Percentiles rank a stretch among this genome's conserved stretches.
These are phyloP conservation scores for Agrilus cyanescens DNA, from an alignment of 2,888 invertebrate genomes.

Conservation along the genomic window DNA sequence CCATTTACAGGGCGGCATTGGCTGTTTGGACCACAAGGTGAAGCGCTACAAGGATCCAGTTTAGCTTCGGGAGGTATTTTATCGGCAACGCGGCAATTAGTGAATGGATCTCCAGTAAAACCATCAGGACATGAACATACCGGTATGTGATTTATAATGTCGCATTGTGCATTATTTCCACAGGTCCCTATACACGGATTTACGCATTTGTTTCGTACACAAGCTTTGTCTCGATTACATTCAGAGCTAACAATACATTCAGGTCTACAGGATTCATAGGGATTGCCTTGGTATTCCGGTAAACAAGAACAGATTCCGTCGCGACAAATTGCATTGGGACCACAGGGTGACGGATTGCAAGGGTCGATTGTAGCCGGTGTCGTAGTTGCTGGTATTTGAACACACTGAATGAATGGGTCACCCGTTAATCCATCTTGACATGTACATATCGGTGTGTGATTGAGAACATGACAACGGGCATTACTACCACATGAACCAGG, in stretches of 20 bases:
- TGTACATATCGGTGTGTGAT: constrained; percentile 71
- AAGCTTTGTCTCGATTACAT: constrained; percentile 52
- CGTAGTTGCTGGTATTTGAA: constrained; percentile 37
- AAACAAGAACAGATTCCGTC: constrained; percentile 51
- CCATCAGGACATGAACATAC: constrained; percentile 59
- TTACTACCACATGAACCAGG: constrained; percentile 72
- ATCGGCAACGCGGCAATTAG: constrained; percentile 27
- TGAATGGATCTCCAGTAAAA: constrained; percentile 56
- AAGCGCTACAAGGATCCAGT: constrained; percentile 36
- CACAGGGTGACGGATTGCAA: constrained; percentile 66
- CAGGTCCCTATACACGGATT: constrained; percentile 63
- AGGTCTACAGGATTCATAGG: constrained; percentile 54
- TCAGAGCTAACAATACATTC: constrained; percentile 59
- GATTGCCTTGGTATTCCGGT: constrained; percentile 53
- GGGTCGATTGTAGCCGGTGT: constrained; percentile 39
- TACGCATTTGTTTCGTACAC: constrained; percentile 53
- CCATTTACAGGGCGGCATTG: constrained; percentile 41
- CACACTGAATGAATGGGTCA: constrained; percentile 70
- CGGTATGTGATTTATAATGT: constrained; percentile 59
- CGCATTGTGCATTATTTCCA: constrained; percentile 56
- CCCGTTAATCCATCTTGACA: constrained; percentile 65
- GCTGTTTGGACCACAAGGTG: constrained; percentile 44
- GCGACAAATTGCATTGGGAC: constrained; percentile 56
- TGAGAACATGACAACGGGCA: constrained; percentile 64
- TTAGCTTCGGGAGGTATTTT: constrained; percentile 19